phyloP scores from a whole-genome alignment of 2,888 invertebrate species.

The Syritta pipiens region DNA sequence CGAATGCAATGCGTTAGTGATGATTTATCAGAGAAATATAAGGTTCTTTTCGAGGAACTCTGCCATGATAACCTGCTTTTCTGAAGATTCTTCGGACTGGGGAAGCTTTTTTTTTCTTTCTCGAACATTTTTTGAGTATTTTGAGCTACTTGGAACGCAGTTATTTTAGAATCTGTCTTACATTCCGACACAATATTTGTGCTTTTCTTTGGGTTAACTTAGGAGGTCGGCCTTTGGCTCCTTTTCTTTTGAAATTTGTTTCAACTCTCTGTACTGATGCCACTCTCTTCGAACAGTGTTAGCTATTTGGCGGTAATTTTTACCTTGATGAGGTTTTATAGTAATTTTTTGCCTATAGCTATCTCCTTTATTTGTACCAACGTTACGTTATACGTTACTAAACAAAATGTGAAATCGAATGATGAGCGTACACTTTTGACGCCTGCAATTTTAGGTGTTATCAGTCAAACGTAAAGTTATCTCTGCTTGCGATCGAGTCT shows the following conservation, averaged over 20 bases:
- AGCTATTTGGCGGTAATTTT: too few species aligned
- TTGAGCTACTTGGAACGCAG: neutral
- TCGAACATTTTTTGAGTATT: too few species aligned
- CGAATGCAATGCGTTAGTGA: neutral
- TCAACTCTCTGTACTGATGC: too few species aligned
- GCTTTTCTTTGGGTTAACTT: neutral
- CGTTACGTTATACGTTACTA: neutral
- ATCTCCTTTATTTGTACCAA: too few species aligned
- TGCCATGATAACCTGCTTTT: neutral
- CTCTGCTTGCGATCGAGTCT: neutral
- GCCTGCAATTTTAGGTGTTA: neutral
- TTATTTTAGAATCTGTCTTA: neutral
- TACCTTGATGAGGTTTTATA: too few species aligned
- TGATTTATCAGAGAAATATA: neutral
- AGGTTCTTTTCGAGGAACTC: neutral
- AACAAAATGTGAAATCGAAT: neutral
- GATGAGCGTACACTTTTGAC: neutral
- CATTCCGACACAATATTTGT: neutral
- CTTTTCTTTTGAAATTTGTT: too few species aligned
- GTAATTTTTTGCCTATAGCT: too few species aligned
- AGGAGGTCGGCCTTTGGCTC: too few species aligned
- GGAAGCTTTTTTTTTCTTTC: too few species aligned
- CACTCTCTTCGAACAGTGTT: too few species aligned
- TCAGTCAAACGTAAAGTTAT: neutral
- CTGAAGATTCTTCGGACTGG: neutral